Base-by-base conservation (phyloP, 2,888 invertebrate genomes). In the Helicoverpa assulta region DNA sequence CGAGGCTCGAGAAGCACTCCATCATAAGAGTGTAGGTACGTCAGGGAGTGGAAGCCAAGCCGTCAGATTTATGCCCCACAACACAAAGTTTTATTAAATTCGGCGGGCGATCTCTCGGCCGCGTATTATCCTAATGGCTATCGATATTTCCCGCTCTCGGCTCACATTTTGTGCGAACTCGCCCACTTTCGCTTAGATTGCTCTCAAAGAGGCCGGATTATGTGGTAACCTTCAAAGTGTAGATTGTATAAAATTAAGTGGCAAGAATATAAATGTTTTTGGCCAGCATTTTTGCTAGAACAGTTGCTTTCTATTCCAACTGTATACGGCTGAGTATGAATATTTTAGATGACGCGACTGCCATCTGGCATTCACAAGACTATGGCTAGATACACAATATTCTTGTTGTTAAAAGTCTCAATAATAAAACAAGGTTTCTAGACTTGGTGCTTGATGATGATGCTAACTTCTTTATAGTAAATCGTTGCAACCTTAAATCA, bases 61-160 rank as follows among this genome's bases (percentile, higher is more conserved):
- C 52, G 55, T 33, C 69, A 76, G 79, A 83, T 84, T 83, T 73
- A 82, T 81, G 59, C 54, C 61, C 56, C 57, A 57, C 75, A 73
- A 59, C 80, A 78, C 69, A 76, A 80, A 83, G 71, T 83, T 83
- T 82, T 78, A 83, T 82, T 84, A 84, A 80, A 83, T 83, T 84
- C 70, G 63, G 64, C 62, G 70, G 75, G 55, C 72, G 72, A 78
- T 80, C 81, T 74, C 73, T 67, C 62, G 67, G 65, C 79, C 66
- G 26, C 68, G 73, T 72, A 78, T 80, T 82, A 84, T 82, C 72
- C 65, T 84, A 83, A 84, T 80, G 65, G 72, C 58, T 71, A 71
- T 71, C 70, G 72, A 80, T 83, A 82, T 80, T 82, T 67, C 60
- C 68, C 56, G 54, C 67, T 78, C 56, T 37, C 47, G 12, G 58